Base-by-base conservation (phyloP, 2,113 vertebrate genomes). In the Triplophysa dalaica region DNA sequence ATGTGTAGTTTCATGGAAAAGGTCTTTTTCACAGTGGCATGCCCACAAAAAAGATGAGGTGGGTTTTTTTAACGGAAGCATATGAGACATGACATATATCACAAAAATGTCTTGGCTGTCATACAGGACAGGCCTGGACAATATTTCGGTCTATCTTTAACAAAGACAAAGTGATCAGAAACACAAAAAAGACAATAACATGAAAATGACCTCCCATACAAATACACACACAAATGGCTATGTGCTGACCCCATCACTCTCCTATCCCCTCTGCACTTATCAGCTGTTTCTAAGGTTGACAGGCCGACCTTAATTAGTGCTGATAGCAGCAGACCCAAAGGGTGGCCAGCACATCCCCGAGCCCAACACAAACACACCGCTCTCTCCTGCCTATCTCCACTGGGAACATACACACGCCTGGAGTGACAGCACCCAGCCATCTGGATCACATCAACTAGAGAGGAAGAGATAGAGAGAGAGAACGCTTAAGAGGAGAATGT, bases 231-330 rank as follows among this genome's bases (percentile, higher is more conserved):
- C 13, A 12, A 13, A 22, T 3, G n/a, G 4, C n/a, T 13, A 14
- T 38, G 52, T 45, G 61, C 54, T 21, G 54, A 74, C 66, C 65
- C 48, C 26, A 50, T 56, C 60, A n/a, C 13, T 74, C 80, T 68
- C 66, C 58, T 56, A 69, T 41, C 78, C 76, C 29, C 70, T n/a
- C 70, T 19, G 43, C 56, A 33, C 81, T 83, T 83, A 86, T 83
- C 83, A 63, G 56, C 78, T 38, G 69, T 80, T 81, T 76, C 68
- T 41, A 74, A 67, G 76, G 75, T 78, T 83, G 85, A 84, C 83
- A 82, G 83, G 22, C 62, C 58, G 50, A 61, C 73, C 77, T 78
- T 85, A 84, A 84, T 84, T 75, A 84, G 50, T 33, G 58, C 74
- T 81, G 82, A 84, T 84, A 83, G 73, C 63, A 83, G 69, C 72